Percentiles rank a stretch among this genome's conserved stretches.
Conservation (phyloP, 2,113 vertebrate species). For the Arizona elegans region DNA sequence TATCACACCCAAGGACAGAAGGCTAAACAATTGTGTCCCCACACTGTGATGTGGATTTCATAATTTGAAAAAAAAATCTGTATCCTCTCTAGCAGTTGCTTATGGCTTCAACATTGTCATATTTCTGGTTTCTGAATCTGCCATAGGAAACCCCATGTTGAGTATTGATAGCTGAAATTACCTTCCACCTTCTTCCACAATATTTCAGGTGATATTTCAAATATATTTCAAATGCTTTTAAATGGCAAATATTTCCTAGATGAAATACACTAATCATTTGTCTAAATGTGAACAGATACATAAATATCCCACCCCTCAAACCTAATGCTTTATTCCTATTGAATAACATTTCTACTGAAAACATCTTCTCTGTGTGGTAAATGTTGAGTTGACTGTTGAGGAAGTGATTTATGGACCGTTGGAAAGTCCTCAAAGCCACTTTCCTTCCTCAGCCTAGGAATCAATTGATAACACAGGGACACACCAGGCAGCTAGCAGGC, state of each 20-base stretch:
- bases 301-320: neutral
- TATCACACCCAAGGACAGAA: neutral
- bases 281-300: neutral
- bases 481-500: neutral
- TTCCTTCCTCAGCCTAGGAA: neutral
- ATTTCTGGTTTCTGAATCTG: neutral
- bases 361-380: neutral
- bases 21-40: neutral
- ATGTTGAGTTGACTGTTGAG: neutral
- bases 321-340: neutral
- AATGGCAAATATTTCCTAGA: neutral
- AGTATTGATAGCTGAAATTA: neutral
- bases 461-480: neutral
- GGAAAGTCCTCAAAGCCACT: neutral
- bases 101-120: neutral
- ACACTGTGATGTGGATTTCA: neutral
- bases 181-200: neutral
- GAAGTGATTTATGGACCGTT: neutral
- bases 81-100: neutral
- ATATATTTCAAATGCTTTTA: neutral
- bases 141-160: neutral
- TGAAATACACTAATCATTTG: neutral
- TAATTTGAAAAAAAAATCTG: neutral
- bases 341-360: neutral
- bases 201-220: neutral